Conservation (phyloP, 2,888 invertebrate genomes). For the Drosophila antonietae region DNA sequence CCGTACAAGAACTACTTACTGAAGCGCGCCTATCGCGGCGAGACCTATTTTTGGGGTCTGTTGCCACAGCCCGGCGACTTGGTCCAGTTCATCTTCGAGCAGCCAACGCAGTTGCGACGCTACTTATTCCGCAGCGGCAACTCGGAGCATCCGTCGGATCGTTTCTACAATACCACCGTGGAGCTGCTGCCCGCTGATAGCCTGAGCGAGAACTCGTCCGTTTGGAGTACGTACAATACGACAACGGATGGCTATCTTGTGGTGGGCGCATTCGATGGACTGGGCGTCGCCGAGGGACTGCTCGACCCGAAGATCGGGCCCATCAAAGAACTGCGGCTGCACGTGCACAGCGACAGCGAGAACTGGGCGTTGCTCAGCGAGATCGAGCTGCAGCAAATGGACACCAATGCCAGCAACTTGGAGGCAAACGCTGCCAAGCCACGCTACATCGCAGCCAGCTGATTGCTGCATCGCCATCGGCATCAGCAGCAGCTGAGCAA, state of each 20-base stretch:
- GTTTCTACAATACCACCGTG: constrained; percentile 93
- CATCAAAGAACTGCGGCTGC: constrained; percentile 90
- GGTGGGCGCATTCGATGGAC: constrained; percentile 91
- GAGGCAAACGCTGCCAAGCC: constrained; percentile 66
- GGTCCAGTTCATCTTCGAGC: constrained; percentile 91
- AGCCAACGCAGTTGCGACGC: constrained; percentile 87
- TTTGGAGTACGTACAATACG: constrained; percentile 86
- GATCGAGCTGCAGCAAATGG: constrained; percentile 86
- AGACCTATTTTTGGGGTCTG: constrained; percentile 96
- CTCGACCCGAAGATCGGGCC: constrained; percentile 88
- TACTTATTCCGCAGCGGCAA: constrained; percentile 95
- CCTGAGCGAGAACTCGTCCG: constrained; percentile 83
- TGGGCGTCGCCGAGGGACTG: constrained; percentile 92
- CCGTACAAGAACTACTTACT: constrained; percentile 92
- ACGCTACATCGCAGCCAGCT: constrained; percentile 64
- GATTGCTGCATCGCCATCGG: constrained; percentile 73
- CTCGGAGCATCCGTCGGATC: constrained; percentile 94
- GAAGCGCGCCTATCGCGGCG: constrained; percentile 93
- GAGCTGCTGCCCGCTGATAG: constrained; percentile 89
- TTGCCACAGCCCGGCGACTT: constrained; percentile 93
- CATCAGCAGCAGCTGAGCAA: constrained; percentile 22
- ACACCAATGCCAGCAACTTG: constrained; percentile 63
- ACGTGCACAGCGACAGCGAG: constrained; percentile 91
- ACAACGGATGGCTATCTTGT: constrained; percentile 89
- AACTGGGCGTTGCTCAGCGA: constrained; percentile 97